Evolutionary conservation across 2,113 vertebrate species (phyloP), one percentile per base, ranked within the genome.

Genomic region (Cettia cetti): DNA sequence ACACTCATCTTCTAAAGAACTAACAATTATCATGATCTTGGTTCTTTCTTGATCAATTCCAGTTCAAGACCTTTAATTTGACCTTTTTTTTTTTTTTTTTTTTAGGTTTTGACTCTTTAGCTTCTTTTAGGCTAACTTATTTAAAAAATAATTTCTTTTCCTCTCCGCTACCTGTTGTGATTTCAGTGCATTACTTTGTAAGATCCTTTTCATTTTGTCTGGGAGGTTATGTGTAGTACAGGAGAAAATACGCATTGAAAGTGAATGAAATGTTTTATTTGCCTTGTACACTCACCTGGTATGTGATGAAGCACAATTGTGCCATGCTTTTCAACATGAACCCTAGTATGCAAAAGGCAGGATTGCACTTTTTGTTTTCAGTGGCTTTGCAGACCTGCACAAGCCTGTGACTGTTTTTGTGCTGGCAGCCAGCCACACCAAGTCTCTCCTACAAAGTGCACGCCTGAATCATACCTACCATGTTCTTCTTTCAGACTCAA

Each of bases 21-120:
- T 13, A 31, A 17, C 16, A 20, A 0, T 65, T 2, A 11, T 40
- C 21, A 54, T 4, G 53, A 0, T 50, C 31, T n/a, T 24, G 15
- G 10, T 71, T 54, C 10, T 22, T 71, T 81, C 24, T 92, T 14
- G 11, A 5, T 45, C 13, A 49, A 3, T 39, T 91, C 26, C 4
- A 4, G 33, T 31, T 78, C 27, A 61, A 69, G 18, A 39, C 14
- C 20, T 75, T 56, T 84, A 70, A 35, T 49, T 85, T 7, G 1
- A 31, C 6, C 2, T 11, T 23, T 31, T 13, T 11, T 23, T 31
- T 13, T 11, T 23, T 31, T 13, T 11, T 23, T 31, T 13, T 11
- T 23, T 31, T 13, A 71, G 24, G 22, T 39, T 84, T 45, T 77
- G 42, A 35, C 11, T 66, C 3, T n/a, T 72, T 31, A 60, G 19